Base-by-base conservation (phyloP, 2,113 vertebrate species). In the Thomomys bottae region DNA sequence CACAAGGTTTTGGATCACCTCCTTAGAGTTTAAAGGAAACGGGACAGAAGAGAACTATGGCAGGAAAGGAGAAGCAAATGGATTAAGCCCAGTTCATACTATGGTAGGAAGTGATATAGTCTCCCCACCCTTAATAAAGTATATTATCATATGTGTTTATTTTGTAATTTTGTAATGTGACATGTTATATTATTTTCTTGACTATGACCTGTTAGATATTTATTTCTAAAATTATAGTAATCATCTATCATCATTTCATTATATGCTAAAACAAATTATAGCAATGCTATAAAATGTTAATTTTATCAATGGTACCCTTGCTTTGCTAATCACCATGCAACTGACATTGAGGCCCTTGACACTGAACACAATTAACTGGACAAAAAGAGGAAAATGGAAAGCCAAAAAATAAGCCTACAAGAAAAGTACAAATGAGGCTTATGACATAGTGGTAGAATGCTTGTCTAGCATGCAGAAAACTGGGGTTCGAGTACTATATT, bases 221-320 rank as follows among this genome's bases (percentile, higher is more conserved):
- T 82, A 45, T 88, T 93, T 93, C 73, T 64, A 81, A 88, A 84
- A 59, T 79, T 36, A 83, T 26, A 67, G n/a, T 15, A 61, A 32
- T 49, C n/a, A 79, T 85, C 24, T 54, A 54, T 54, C 42, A 61
- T 93, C 75, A 75, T 85, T 85, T 88, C 83, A 32, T 67, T 81
- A n/a, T 14, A 70, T 76, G 17, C 6, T 73, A 23, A 87, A 86
- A 28, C 36, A 91, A 89, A 83, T 6, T 15, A 42, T 8, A 68
- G 12, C 26, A 78, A 57, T 64, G 23, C 11, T 78, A 63, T 64
- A 59, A 87, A 84, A 72, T 78, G 54, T 5, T 90, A 67, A 81
- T 71, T 91, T 68, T 24, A 18, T 61, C n/a, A 64, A 7, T 34
- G 15, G 23, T 83, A 76, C 32, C 26, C 0, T 78, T 66, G n/a